phyloP scores from a whole-genome alignment of 2,888 invertebrate species.

The Therioaphis trifolii region DNA sequence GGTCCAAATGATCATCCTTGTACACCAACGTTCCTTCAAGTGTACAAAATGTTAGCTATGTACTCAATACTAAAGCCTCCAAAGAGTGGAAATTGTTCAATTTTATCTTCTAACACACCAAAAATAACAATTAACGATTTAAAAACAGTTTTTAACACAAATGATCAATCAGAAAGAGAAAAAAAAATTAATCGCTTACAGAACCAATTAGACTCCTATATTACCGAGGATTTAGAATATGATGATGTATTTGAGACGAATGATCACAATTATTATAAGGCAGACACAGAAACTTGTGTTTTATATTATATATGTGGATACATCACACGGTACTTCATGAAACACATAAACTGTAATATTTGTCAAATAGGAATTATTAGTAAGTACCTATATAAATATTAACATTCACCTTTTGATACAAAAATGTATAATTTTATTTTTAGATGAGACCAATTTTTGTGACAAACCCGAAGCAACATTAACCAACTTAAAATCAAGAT shows the following conservation, averaged over 20 bases:
- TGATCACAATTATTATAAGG: not conserved
- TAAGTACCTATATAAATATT: not conserved
- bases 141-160: not conserved
- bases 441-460: not conserved
- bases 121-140: constrained; percentile 6
- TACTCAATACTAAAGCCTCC: not conserved
- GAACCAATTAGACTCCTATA: not conserved
- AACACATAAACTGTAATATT: not conserved
- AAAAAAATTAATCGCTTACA: not conserved
- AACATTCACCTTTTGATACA: no score
- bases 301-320: no score
- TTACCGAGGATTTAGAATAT: not conserved
- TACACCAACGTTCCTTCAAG: constrained; percentile 4
- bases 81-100: not conserved
- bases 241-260: not conserved
- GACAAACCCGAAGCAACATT: not conserved
- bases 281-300: not conserved
- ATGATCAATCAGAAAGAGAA: not conserved
- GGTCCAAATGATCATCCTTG: constrained; percentile 6
- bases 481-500: not conserved
- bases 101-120: not conserved
- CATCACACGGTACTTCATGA: not conserved
- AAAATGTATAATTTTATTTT: not conserved
- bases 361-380: not conserved
- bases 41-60: not conserved